These are phyloP conservation scores for Cephus cinctus DNA, from an alignment of 1,140 invertebrate species.

Conservation along the genomic window DNA sequence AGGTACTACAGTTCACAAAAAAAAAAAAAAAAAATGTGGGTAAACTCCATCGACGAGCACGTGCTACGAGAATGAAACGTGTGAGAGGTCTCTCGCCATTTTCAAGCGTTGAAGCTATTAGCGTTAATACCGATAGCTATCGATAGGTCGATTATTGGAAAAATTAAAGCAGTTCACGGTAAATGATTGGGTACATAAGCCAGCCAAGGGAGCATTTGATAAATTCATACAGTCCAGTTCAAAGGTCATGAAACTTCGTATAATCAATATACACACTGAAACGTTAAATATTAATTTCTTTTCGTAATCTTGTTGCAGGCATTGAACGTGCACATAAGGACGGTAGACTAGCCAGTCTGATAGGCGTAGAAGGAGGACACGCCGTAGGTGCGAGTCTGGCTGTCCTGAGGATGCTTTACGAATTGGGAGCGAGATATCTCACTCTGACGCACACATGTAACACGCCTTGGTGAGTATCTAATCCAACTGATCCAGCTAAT, in stretches of 20 bases:
- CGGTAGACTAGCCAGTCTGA: conserved; percentile 69
- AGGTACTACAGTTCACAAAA: too few species aligned
- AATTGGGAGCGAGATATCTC: conserved; percentile 78
- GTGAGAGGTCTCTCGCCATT: too few species aligned
- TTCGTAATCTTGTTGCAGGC: conserved; percentile 50
- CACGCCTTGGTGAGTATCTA: conserved; percentile 72
- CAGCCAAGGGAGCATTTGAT: too few species aligned
- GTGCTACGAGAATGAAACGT: too few species aligned
- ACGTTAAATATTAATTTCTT: too few species aligned
- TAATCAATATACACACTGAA: too few species aligned
- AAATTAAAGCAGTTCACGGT: neutral
- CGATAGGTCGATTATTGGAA: neutral
- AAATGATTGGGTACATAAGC: too few species aligned
- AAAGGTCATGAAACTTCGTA: too few species aligned
- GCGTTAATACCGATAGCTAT: neutral
- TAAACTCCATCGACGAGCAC: too few species aligned
- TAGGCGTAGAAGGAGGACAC: conserved; percentile 83
- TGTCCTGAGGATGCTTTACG: conserved; percentile 78
- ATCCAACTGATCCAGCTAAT: conserved; percentile 5
- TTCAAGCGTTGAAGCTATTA: too few species aligned
- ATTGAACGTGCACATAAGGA: conserved; percentile 64
- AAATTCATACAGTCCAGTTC: too few species aligned
- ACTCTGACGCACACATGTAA: conserved; percentile 85
- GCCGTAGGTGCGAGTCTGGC: conserved; percentile 79
- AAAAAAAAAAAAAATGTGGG: too few species aligned